Percentiles rank a stretch among this genome's conserved stretches.
Evolutionary conservation across 2,113 vertebrate genomes (phyloP).

Genomic region (Otis tarda): DNA sequence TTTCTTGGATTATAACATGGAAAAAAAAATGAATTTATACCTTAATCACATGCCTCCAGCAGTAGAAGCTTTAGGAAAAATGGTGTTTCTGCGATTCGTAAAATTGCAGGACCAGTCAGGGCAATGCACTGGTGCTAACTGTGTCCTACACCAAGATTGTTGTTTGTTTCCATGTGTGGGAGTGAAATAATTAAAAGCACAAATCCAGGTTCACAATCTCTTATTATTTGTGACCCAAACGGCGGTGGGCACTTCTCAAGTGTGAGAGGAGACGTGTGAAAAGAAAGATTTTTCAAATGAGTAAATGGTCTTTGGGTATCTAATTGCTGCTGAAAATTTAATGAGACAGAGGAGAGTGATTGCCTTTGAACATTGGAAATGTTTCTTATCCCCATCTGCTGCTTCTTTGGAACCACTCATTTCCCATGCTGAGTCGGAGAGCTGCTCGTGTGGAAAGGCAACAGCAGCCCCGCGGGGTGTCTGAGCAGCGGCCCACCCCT

Average conservation of each 20-base stretch:
- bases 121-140: fast-evolving
- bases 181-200: background rate
- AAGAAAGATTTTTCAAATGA: background rate
- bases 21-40: background rate
- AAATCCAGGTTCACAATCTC: background rate
- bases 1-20: background rate
- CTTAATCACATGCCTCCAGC: background rate
- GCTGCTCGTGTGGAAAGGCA: background rate
- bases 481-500: background rate
- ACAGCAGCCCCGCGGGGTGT: fast-evolving
- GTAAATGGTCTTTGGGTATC: background rate
- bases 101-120: background rate
- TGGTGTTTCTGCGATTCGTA: background rate
- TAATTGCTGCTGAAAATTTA: constrained; percentile 33
- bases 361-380: background rate
- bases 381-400: background rate
- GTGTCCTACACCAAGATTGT: background rate
- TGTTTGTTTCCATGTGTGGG: background rate
- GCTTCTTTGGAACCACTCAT: background rate
- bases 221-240: background rate
- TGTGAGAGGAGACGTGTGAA: background rate
- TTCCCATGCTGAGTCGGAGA: fast-evolving
- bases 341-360: background rate
- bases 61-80: background rate
- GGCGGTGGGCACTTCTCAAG: fast-evolving